Conservation (phyloP, 2,888 invertebrate genomes). For the Rhyacophila evoluta region DNA sequence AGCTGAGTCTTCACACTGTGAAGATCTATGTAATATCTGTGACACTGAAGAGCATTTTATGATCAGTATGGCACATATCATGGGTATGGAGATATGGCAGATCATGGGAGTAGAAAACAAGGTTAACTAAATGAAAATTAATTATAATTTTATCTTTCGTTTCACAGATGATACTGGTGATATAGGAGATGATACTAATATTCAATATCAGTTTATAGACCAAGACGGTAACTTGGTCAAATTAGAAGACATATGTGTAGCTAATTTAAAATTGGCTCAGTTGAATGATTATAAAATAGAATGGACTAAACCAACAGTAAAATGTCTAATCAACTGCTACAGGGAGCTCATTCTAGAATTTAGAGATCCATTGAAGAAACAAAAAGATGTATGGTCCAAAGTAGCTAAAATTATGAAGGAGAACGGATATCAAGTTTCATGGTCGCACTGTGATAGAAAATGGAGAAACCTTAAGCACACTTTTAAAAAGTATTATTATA, state of each 20-base stretch:
- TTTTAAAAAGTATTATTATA: constrained; percentile 40
- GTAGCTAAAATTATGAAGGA: constrained; percentile 29
- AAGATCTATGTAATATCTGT: no score
- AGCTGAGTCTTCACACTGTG: no score
- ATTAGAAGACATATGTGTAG: background rate
- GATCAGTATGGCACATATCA: no score
- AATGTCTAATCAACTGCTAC: constrained; percentile 40
- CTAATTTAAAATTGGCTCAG: constrained; percentile 25
- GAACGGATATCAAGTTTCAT: constrained; percentile 30
- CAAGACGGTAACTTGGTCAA: background rate
- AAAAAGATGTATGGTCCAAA: constrained; percentile 43
- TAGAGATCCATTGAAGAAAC: constrained; percentile 39
- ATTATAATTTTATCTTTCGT: no score
- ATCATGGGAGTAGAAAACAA: no score
- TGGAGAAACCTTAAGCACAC: constrained; percentile 43
- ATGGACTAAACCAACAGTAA: constrained; percentile 45
- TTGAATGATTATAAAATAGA: constrained; percentile 4
- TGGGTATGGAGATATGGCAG: no score
- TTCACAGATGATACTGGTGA: constrained; percentile 29
- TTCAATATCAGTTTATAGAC: constrained; percentile 31
- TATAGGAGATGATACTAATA: constrained; percentile 20
- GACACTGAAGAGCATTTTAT: no score
- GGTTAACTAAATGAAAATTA: no score
- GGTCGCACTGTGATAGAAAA: constrained; percentile 42
- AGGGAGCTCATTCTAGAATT: constrained; percentile 40